A percentile compares a stretch with the other conserved stretches of the same genome.
phyloP scores from a whole-genome alignment of 2,797 vertebrate species.

The Decapterus maruadsi region DNA sequence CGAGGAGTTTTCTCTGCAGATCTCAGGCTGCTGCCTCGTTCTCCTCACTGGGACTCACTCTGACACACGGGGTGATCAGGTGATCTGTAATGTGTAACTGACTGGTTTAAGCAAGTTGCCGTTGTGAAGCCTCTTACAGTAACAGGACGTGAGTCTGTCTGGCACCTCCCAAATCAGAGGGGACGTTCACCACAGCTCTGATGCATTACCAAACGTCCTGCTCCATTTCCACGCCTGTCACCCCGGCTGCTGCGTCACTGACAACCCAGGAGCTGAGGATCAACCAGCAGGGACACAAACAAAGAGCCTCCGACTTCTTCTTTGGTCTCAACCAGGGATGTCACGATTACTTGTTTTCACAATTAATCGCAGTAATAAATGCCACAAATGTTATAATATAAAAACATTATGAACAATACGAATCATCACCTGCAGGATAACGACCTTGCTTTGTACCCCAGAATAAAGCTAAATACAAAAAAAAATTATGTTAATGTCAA shows the following conservation, averaged over 20 bases:
- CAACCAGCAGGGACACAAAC: constrained; percentile 29
- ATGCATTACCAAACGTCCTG: constrained; percentile 59
- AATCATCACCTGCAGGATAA: too few species aligned
- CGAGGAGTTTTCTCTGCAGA: background rate
- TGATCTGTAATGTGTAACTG: constrained; percentile 32
- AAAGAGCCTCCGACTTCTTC: constrained; percentile 21
- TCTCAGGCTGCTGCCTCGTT: background rate
- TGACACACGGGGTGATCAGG: constrained; percentile 22
- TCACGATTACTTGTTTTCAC: too few species aligned
- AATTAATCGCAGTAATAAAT: too few species aligned
- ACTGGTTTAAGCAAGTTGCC: constrained; percentile 39
- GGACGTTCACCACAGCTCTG: constrained; percentile 46
- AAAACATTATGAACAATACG: too few species aligned
- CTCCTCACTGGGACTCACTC: constrained; percentile 1
- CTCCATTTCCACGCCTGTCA: constrained; percentile 66
- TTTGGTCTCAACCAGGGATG: background rate
- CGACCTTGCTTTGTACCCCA: too few species aligned
- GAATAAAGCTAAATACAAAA: too few species aligned
- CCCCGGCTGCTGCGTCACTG: constrained; percentile 8
- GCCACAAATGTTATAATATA: too few species aligned
- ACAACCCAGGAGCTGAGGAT: constrained; percentile 40
- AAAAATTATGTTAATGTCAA: too few species aligned
- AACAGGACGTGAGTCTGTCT: constrained; percentile 37
- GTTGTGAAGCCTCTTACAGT: constrained; percentile 11
- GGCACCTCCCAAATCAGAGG: constrained; percentile 47